Base-by-base conservation (phyloP, 2,888 invertebrate species). In the Perithous albicinctus region DNA sequence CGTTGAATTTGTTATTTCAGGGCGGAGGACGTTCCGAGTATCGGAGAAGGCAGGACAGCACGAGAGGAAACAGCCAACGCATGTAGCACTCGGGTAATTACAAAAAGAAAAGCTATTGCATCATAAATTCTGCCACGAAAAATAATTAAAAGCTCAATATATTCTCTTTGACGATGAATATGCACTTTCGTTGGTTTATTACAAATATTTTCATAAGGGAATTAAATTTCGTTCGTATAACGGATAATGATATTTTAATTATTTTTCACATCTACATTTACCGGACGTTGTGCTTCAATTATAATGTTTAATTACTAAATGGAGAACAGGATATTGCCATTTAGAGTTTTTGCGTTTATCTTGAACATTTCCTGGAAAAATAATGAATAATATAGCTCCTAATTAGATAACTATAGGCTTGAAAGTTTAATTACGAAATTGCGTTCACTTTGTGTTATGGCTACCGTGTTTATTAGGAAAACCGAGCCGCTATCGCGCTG, bases 11-110 rank as follows among this genome's bases (percentile, higher is more conserved):
- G 46, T 15, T 61, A 69, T 85, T 70, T 26, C 82, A 86, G 85
- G 82, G 23, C 67, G 70, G 61, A 59, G 69, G 48, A 81, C 74
- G 73, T 75, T 48, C 54, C 70, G 83, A 83, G 23, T 51, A 70
- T 59, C 81, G 81, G 63, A 82, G 79, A 61, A 78, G 86, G 74
- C 82, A 85, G 77, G 80, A 76, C 66, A 73, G 82, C 70, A 80
- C 84, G 78, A 82, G 79, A 83, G 78, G 80, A 67, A 85, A 79
- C 83, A 86, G 84, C 82, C 83, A 83, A 81, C 86, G 85, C 80
- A 87, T 86, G 86, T 87, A 87, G 87, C 87, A 86, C 80, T 85
- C 80, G 81, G 87, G 87, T 87, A 82, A 85, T 82, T 84, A 43
- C 6, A 32, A 35, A 32, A 5, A 51, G 8, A 18, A 32, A 35